Evolutionary conservation across 2,888 invertebrate genomes (phyloP).

Genomic region (Cephus nigrinus): DNA sequence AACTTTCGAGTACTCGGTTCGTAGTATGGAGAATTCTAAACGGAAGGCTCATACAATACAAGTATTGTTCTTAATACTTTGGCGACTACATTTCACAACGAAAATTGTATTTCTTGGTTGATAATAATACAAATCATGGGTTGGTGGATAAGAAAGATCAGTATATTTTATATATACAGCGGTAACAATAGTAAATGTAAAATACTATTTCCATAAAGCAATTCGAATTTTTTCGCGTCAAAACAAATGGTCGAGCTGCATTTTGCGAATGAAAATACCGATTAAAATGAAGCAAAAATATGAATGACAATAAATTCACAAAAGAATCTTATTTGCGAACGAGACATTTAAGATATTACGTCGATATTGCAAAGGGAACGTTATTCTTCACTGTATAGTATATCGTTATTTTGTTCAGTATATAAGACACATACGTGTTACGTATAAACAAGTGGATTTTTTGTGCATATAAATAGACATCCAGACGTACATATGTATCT

Average conservation of each 20-base stretch:
- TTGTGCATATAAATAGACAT: neutral
- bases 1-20: neutral
- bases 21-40: neutral
- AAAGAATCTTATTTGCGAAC: neutral
- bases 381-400: neutral
- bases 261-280: neutral
- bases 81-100: neutral
- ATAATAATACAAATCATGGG: neutral
- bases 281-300: neutral
- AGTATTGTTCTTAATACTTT: neutral
- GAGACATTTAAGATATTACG: neutral
- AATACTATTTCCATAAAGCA: neutral
- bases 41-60: neutral
- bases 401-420: neutral
- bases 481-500: neutral
- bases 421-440: neutral
- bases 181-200: neutral
- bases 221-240: neutral
- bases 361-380: neutral
- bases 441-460: neutral
- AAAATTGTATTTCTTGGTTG: neutral
- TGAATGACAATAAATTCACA: neutral
- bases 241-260: neutral
- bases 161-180: neutral
- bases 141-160: neutral